Evolutionary conservation across 2,113 vertebrate genomes (phyloP).

Genomic region (Porphyrio hochstetteri): DNA sequence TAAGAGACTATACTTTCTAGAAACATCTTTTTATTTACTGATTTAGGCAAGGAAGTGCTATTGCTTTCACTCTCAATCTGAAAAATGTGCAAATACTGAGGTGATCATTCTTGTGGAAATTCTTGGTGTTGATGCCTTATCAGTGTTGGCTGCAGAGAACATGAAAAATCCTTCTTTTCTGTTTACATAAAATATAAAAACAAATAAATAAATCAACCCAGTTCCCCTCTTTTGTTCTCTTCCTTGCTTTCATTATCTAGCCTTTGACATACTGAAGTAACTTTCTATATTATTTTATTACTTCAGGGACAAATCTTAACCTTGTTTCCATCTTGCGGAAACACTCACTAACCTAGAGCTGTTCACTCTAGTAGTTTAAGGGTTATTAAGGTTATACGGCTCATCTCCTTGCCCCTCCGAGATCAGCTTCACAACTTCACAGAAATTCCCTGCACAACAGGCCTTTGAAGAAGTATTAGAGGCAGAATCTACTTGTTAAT

Average conservation of each 20-base stretch:
- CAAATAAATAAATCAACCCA: background rate
- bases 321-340: background rate
- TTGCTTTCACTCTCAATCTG: background rate
- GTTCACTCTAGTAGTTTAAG: background rate
- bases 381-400: background rate
- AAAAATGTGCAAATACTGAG: background rate
- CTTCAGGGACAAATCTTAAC: background rate
- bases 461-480: constrained; percentile 11
- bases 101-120: background rate
- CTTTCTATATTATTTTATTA: background rate
- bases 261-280: background rate
- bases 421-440: background rate
- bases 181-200: background rate
- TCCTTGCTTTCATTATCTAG: background rate
- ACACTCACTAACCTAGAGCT: background rate
- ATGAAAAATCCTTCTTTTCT: background rate
- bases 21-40: background rate
- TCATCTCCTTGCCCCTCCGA: background rate
- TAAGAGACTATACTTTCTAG: background rate
- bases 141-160: background rate
- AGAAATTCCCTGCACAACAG: background rate
- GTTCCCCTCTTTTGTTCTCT: background rate
- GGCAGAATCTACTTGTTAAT: background rate
- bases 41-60: background rate
- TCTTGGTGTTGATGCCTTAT: background rate